Conservation (phyloP, 37 sponge, comb jelly and placozoan species). For the Mnemiopsis leidyi region DNA sequence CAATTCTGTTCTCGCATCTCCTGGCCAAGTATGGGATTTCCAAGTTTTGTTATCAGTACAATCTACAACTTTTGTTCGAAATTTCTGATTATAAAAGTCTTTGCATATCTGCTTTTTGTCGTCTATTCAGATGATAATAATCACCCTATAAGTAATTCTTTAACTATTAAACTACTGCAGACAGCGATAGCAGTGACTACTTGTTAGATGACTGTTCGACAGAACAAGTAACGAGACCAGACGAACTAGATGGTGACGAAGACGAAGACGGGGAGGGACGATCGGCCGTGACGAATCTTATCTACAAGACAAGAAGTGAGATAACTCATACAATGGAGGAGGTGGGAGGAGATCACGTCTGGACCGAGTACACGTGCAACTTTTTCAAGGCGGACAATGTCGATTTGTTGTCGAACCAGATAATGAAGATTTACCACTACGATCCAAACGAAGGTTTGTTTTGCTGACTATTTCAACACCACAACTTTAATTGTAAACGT, state of each 20-base stretch:
- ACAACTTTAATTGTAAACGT: no score
- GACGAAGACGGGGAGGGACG: neutral
- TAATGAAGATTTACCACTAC: neutral
- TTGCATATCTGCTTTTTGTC: no score
- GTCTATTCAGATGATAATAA: no score
- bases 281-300: neutral
- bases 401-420: neutral
- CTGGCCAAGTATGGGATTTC: neutral
- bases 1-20: neutral
- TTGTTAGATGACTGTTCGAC: neutral
- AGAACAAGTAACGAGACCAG: neutral
- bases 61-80: no score
- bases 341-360: neutral
- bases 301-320: neutral
- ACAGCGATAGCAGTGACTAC: neutral
- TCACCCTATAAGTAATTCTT: no score
- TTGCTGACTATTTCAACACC: no score
- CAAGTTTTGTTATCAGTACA: no score
- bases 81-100: no score
- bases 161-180: no score
- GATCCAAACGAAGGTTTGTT: neutral
- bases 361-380: constrained; percentile 11
- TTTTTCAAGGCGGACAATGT: neutral
- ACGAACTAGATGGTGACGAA: neutral
- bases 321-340: neutral